Base-by-base conservation (phyloP, 2,797 vertebrate species). In the Champsocephalus esox region DNA sequence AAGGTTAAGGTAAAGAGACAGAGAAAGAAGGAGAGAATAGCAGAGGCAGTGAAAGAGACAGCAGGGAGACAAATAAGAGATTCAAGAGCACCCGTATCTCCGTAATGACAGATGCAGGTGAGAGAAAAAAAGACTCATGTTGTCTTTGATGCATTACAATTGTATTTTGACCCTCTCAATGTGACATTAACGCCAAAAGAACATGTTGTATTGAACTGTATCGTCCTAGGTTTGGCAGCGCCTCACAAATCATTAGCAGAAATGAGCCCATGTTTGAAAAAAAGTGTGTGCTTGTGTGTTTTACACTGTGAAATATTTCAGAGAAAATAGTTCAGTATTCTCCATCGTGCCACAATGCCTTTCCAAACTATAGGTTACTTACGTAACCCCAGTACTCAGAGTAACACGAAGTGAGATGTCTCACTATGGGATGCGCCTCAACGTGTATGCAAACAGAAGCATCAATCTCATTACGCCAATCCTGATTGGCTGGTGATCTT, bases 111-210 rank as follows among this genome's bases (percentile, higher is more conserved):
- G 60, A 77, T 45, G 73, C 43, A 69, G 17, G 49, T 12, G 16
- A 73, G 63, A 46, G 21, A 68, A 50, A 48, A 14, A 12, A 19
- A 79, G 45, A 69, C 69, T 80, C 45, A 49, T 66, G 70, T 71
- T 71, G 73, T 46, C 44, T 86, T 64, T 79, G 57, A 86, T 75
- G 73, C 57, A 78, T 84, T 87, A 71, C 60, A 45, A 61, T 66
- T 79, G 63, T 73, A 74, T 86, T 76, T 80, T 72, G 73, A 85
- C 73, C 71, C 9, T 77, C 58, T 51, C 43, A 49, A 73, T 79
- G 56, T 62, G 56, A 70, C 70, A 76, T 28, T 71, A 49, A 61
- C 41, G 49, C 57, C 60, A 70, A 73, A 43, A 82, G 73, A 65
- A 54, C 44, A 67, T 54, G 67, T n/a, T 54, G 41, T 70, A 56